phyloP scores from a whole-genome alignment of 2,113 vertebrate species.

The Peucedramus taeniatus region DNA sequence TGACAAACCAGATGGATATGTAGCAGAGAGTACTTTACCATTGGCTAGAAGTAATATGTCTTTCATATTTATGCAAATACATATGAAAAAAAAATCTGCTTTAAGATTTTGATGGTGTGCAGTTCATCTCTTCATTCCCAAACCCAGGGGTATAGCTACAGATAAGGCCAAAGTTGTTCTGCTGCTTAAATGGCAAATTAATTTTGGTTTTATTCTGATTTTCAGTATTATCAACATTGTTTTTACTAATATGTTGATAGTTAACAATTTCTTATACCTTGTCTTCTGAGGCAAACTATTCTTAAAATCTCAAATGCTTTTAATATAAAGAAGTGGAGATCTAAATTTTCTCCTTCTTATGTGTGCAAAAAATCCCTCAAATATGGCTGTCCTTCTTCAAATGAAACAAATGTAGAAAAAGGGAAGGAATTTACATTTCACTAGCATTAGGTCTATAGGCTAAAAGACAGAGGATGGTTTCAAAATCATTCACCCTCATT shows the following conservation, averaged over 20 bases:
- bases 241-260: neutral
- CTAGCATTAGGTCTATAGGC: neutral
- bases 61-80: neutral
- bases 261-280: neutral
- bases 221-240: neutral
- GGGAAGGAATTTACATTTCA: neutral
- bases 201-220: neutral
- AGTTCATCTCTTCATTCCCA: neutral
- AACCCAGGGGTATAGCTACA: neutral
- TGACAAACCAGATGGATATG: neutral
- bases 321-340: neutral
- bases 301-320: neutral
- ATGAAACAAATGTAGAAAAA: neutral
- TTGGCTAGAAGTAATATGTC: neutral
- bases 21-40: neutral
- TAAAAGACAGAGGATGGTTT: neutral
- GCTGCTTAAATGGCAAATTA: neutral
- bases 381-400: neutral
- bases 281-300: neutral
- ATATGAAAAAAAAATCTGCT: neutral
- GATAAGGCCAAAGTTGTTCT: neutral
- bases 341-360: neutral
- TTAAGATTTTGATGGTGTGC: neutral
- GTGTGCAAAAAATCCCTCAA: neutral
- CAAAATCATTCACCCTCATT: neutral